Conservation (phyloP, 2,113 vertebrate species). For the Plecturocebus donacophilus region DNA sequence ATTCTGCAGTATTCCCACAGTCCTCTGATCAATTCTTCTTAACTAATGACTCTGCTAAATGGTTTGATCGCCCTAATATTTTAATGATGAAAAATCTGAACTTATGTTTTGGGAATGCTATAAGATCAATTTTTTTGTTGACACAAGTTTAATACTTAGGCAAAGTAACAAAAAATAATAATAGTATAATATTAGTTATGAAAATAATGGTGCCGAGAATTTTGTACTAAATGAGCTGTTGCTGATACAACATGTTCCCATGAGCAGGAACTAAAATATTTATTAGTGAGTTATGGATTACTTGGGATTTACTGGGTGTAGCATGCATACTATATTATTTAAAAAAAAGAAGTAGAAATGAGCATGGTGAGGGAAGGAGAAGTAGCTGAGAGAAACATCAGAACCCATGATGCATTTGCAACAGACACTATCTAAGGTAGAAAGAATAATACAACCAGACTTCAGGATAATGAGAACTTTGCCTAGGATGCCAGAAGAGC, state of each 20-base stretch:
- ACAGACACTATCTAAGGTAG: neutral
- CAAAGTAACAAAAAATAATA: neutral
- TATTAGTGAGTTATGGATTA: neutral
- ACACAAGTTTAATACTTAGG: neutral
- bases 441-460: neutral
- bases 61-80: neutral
- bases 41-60: neutral
- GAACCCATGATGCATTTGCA: neutral
- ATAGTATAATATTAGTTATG: neutral
- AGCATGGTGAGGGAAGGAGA: neutral
- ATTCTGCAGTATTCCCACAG: neutral
- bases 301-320: neutral
- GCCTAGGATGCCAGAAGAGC: neutral
- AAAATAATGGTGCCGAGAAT: neutral
- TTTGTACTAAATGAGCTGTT: neutral
- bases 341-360: neutral
- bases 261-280: neutral
- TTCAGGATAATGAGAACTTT: neutral
- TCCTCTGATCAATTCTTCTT: neutral
- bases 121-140: neutral
- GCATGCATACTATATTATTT: neutral
- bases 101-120: neutral
- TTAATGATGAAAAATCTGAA: neutral
- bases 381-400: neutral
- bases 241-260: neutral